Evolutionary conservation across 2,113 vertebrate species (phyloP).

Genomic region (Rhadina sibilatrix): DNA sequence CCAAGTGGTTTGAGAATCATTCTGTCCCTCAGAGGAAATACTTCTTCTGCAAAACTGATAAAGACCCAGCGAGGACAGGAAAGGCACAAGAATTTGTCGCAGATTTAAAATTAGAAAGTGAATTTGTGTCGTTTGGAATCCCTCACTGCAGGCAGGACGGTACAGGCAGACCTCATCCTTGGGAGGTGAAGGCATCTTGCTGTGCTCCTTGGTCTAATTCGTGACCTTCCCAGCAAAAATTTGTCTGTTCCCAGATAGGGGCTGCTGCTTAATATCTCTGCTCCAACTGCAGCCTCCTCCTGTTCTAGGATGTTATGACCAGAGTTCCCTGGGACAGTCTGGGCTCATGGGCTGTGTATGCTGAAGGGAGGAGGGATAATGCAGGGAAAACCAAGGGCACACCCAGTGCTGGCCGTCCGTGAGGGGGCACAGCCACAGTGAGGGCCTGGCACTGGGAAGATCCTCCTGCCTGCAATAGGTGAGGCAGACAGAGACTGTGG

Average conservation of each 20-base stretch:
- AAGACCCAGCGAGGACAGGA: background rate
- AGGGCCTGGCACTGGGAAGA: background rate
- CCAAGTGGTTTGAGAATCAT: background rate
- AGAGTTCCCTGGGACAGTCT: background rate
- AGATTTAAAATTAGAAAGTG: constrained; percentile 22
- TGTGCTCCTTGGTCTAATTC: background rate
- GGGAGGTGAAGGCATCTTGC: background rate
- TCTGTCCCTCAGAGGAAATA: background rate
- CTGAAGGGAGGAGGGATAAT: background rate
- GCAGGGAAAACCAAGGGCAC: background rate
- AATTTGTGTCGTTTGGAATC: background rate
- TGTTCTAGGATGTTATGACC: background rate
- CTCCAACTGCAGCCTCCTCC: background rate
- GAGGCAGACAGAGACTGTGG: background rate
- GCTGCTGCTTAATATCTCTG: background rate
- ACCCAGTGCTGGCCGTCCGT: background rate
- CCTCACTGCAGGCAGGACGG: background rate
- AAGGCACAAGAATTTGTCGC: background rate
- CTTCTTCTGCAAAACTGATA: background rate
- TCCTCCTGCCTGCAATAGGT: background rate
- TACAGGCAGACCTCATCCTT: background rate
- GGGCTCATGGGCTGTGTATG: background rate
- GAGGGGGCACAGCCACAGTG: fast-evolving
- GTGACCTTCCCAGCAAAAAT: background rate
- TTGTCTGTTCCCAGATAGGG: background rate